A percentile compares a stretch with the other conserved stretches of the same genome.
These are phyloP conservation scores for Ibidorhyncha struthersii DNA, from an alignment of 2,113 vertebrate genomes.

Conservation along the genomic window DNA sequence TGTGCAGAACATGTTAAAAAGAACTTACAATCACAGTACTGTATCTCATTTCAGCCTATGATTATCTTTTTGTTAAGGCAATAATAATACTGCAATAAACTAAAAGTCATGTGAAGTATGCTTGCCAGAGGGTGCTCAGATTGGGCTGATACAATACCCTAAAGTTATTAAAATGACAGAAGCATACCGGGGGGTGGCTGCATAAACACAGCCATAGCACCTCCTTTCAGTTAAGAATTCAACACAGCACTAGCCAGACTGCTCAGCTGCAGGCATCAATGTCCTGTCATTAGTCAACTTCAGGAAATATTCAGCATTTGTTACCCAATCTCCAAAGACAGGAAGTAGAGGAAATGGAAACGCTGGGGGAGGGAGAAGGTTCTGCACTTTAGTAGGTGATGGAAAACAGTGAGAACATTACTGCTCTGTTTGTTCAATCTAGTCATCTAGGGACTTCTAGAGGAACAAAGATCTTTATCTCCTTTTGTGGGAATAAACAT, in stretches of 20 bases:
- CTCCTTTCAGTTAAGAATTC: conserved; percentile 43
- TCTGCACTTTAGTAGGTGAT: conserved; percentile 73
- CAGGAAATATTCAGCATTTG: conserved; percentile 78
- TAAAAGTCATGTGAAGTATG: not conserved
- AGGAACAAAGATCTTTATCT: conserved; percentile 71
- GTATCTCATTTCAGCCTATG: not conserved
- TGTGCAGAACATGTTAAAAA: not conserved
- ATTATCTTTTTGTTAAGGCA: not conserved
- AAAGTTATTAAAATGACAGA: conserved; percentile 1
- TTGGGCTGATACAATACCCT: not conserved
- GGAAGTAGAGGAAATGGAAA: conserved; percentile 81
- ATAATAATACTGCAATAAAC: not conserved
- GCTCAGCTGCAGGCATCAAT: conserved; percentile 70
- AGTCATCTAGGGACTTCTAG: conserved; percentile 59
- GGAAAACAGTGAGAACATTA: conserved; percentile 72
- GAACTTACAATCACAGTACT: not conserved
- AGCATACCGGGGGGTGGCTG: not conserved
- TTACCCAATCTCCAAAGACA: conserved; percentile 77
- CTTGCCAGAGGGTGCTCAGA: not conserved
- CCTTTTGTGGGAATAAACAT: conserved; percentile 63
- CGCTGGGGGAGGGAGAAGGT: conserved; percentile 73
- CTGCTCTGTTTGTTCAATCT: conserved; percentile 71
- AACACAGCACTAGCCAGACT: conserved; percentile 4
- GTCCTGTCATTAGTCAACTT: conserved; percentile 81
- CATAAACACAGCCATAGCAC: conserved; percentile 18